Evolutionary conservation across 2,888 invertebrate species (phyloP).

Genomic region (Macaria liturata): DNA sequence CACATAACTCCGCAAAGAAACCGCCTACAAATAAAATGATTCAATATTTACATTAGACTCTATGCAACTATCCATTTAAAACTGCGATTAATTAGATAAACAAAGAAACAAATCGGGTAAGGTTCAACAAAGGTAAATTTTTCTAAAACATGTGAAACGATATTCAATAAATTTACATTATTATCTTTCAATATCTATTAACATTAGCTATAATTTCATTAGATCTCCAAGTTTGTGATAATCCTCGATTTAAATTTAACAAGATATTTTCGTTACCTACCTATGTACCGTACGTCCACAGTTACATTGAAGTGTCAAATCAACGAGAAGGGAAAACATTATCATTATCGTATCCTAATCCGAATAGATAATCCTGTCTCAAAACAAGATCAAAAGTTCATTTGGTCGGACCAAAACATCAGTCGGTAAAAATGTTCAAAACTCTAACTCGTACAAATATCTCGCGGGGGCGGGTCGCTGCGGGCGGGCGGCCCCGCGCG

Average conservation of each 20-base stretch:
- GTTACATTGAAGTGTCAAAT: constrained; percentile 66
- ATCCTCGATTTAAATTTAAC: constrained; percentile 77
- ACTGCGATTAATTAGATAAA: constrained; percentile 66
- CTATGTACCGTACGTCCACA: constrained; percentile 67
- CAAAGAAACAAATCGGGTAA: constrained; percentile 71
- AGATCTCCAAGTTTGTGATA: constrained; percentile 78
- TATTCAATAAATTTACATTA: constrained; percentile 73
- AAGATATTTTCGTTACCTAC: constrained; percentile 78
- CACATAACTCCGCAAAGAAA: constrained; percentile 72
- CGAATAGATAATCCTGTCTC: constrained; percentile 74
- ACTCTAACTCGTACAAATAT: constrained; percentile 52
- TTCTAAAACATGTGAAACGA: constrained; percentile 81
- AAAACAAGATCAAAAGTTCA: constrained; percentile 81
- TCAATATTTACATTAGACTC: constrained; percentile 71
- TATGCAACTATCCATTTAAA: constrained; percentile 72
- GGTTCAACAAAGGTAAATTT: constrained; percentile 81
- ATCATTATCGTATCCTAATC: constrained; percentile 69
- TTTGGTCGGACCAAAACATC: constrained; percentile 83
- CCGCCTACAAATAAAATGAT: constrained; percentile 65
- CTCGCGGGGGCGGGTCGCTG: constrained; percentile 27
- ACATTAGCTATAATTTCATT: constrained; percentile 81
- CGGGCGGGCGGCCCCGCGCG: constrained; percentile 23
- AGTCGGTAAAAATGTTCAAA: constrained; percentile 80
- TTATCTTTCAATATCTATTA: constrained; percentile 78
- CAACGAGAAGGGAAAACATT: constrained; percentile 70